Conservation (phyloP, 64 coral and sea anemone genomes). For the Dendronephthya gigantea region DNA sequence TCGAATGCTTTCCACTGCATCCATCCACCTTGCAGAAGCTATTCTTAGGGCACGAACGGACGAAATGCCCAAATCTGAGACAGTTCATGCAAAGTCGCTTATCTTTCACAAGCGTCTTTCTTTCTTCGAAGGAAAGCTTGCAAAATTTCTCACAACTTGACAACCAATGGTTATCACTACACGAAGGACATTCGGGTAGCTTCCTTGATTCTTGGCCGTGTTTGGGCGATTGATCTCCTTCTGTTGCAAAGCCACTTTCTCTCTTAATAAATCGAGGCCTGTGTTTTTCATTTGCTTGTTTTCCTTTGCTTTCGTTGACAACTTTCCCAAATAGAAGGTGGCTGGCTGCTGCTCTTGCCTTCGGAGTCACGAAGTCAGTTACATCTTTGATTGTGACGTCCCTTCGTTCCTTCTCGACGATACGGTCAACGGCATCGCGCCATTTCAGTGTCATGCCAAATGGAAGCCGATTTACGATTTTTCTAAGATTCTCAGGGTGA, state of each 20-base stretch:
- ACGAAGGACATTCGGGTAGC: not conserved
- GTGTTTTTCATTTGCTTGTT: not conserved
- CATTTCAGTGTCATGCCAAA: not conserved
- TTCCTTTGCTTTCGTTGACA: not conserved
- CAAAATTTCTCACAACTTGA: conserved; percentile 26
- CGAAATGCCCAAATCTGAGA: conserved; percentile 19
- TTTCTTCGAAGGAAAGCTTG: conserved; percentile 11
- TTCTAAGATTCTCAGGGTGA: not conserved
- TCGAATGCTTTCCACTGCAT: conserved; percentile 32
- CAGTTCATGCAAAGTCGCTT: conserved; percentile 46
- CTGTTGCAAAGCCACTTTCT: no score
- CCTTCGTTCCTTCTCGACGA: not conserved
- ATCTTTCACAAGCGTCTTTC: conserved; percentile 5
- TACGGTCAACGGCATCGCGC: not conserved
- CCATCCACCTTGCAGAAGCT: conserved; percentile 34
- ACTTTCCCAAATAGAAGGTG: not conserved
- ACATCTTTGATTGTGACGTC: not conserved
- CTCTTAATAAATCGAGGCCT: not conserved
- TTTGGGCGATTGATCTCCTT: no score
- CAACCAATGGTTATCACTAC: conserved; percentile 36
- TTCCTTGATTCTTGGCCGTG: not conserved
- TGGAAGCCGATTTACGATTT: not conserved
- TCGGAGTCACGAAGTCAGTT: not conserved
- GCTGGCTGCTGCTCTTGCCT: not conserved
- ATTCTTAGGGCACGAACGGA: conserved; percentile 27